Conservation (phyloP, 1,140 invertebrate species). For the Pogonomyrmex californicus region DNA sequence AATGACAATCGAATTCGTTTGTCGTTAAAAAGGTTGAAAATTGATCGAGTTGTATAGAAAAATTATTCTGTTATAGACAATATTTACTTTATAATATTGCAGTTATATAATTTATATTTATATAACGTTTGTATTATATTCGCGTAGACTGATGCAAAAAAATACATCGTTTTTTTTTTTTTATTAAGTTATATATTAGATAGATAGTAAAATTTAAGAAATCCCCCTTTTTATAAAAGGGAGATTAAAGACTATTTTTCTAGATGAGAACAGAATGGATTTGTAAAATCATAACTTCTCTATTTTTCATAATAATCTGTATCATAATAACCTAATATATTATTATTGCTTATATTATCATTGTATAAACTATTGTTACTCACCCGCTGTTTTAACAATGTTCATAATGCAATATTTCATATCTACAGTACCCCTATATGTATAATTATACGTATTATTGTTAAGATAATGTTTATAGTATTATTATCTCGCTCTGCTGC, state of each 20-base stretch:
- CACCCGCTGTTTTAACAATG: neutral
- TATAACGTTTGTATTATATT: neutral
- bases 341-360: neutral
- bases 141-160: neutral
- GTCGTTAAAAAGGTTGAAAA: neutral
- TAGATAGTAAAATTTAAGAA: neutral
- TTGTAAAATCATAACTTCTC: neutral
- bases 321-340: neutral
- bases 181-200: neutral
- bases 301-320: neutral
- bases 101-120: conserved; percentile 5
- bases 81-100: neutral
- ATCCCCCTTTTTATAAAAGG: neutral
- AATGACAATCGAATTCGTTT: neutral
- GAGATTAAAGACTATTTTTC: neutral
- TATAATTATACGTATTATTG: neutral
- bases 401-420: neutral
- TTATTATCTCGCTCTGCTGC: neutral
- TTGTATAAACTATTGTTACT: neutral
- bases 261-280: neutral
- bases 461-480: conserved; percentile 27
- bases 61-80: neutral
- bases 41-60: neutral
- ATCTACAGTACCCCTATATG: neutral
- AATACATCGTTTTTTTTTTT: neutral